These are phyloP conservation scores for Lucilia sericata DNA, from an alignment of 1,140 invertebrate species.

Conservation along the genomic window DNA sequence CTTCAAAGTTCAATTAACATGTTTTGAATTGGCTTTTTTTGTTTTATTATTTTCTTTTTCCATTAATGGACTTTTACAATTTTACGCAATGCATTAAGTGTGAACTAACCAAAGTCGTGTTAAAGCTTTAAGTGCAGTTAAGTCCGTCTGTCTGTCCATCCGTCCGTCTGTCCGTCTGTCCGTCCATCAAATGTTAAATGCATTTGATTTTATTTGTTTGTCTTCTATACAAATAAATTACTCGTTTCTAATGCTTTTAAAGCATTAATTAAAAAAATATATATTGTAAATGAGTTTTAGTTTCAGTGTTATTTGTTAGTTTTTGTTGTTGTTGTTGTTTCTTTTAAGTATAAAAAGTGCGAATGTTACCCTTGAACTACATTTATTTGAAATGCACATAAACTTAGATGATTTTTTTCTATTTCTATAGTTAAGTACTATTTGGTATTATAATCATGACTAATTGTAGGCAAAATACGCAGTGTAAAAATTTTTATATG, in stretches of 20 bases:
- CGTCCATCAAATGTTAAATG: not conserved
- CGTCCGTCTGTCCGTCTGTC: not conserved
- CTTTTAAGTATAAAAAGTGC: not conserved
- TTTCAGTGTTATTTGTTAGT: not conserved
- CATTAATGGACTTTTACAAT: not conserved
- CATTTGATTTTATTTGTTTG: not conserved
- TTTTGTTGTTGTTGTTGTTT: not conserved
- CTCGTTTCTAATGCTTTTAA: not conserved
- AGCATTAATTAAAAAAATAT: not conserved
- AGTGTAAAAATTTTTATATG: not conserved
- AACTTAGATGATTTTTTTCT: too few species aligned
- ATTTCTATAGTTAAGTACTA: too few species aligned
- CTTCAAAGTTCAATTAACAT: too few species aligned
- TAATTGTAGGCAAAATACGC: not conserved
- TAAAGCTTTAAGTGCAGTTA: not conserved
- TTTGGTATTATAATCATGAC: not conserved
- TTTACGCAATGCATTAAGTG: not conserved
- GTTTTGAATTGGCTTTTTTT: not conserved
- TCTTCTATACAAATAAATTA: not conserved
- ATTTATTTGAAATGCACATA: not conserved
- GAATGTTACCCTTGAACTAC: slow-evolving; percentile 23
- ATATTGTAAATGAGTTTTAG: not conserved
- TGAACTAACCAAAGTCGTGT: not conserved
- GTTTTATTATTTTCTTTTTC: not conserved
- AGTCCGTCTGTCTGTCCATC: not conserved